Evolutionary conservation across 2,888 invertebrate species (phyloP), one percentile per base, ranked within the genome.

Genomic region (Watsonalla binaria): DNA sequence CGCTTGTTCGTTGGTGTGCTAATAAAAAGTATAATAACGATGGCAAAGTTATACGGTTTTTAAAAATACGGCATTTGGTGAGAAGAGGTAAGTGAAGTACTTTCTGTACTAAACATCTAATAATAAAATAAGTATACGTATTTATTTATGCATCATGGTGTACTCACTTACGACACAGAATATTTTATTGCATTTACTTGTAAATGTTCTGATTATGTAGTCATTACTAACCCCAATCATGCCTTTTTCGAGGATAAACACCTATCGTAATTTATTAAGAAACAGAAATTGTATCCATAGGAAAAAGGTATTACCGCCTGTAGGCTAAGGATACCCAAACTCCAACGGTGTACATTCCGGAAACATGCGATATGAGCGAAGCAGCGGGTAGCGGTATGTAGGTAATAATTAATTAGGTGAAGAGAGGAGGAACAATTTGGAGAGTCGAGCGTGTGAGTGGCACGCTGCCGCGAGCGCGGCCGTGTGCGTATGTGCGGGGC

Each of bases 1-100:
- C 64, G 68, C 58, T 65, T 65, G 69, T 74, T 73, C 72, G 66
- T 73, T 70, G 60, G 65, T 57, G 70, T 69, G 70, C 62, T 64
- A 54, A 62, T 63, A 59, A 60, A 54, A 61, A 57, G 61, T 50
- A 55, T 62, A 64, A 73, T 70, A 67, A 74, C 74, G 72, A 56
- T 59, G 57, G 60, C 53, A 59, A 68, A 61, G 59, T 54, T 62
- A 63, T 52, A 53, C 56, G 57, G 57, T 60, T 63, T 75, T 71
- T 74, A 59, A 76, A 68, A 62, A 68, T 59, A 64, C 57, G 61
- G 64, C 64, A 66, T 61, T 63, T 58, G 58, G 65, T 60, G 55
- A 64, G 62, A 64, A 45, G 62, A 66, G 73, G 78, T 77, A 66
- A 78, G 77, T 75, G 69, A 60, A 51, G 56, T 57, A 58, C 49